phyloP scores from a whole-genome alignment of 2,797 vertebrate species.

The Pangasius mekongensis region DNA sequence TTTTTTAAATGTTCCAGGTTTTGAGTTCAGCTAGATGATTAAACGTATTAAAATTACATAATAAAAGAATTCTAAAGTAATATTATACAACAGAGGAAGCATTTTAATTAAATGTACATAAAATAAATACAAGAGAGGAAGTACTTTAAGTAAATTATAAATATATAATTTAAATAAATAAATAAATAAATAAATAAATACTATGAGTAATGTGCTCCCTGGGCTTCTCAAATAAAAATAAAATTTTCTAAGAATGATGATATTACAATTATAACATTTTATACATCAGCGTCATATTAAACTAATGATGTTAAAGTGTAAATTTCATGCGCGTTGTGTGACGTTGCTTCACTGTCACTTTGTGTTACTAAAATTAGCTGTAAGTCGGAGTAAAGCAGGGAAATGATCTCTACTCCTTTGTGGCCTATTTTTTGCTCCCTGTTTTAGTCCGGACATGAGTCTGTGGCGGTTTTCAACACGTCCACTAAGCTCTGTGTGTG shows the following conservation, averaged over 20 bases:
- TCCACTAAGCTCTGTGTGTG: neutral
- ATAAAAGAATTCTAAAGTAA: neutral
- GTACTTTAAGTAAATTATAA: neutral
- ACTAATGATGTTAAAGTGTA: neutral
- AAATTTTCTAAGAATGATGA: neutral
- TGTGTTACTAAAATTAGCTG: slow-evolving; percentile 37
- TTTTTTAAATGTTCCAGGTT: neutral
- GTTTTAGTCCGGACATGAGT: slow-evolving; percentile 33
- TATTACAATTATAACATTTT: neutral
- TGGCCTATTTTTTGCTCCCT: slow-evolving; percentile 43
- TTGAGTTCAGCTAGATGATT: neutral
- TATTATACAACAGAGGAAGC: neutral
- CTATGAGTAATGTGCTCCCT: neutral
- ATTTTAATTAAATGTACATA: too few species aligned
- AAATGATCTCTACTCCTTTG: slow-evolving; percentile 31
- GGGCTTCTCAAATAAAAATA: neutral
- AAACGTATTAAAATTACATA: neutral
- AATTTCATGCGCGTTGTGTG: neutral
- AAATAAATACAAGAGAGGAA: too few species aligned
- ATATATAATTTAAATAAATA: neutral
- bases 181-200: neutral
- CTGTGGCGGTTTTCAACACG: slow-evolving; percentile 37
- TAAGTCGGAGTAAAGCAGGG: slow-evolving; percentile 34
- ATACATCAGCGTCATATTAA: neutral
- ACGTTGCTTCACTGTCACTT: neutral